Evolutionary conservation across 2,888 invertebrate species (phyloP), one percentile per base, ranked within the genome.

Genomic region (Ornithoptera priamus): DNA sequence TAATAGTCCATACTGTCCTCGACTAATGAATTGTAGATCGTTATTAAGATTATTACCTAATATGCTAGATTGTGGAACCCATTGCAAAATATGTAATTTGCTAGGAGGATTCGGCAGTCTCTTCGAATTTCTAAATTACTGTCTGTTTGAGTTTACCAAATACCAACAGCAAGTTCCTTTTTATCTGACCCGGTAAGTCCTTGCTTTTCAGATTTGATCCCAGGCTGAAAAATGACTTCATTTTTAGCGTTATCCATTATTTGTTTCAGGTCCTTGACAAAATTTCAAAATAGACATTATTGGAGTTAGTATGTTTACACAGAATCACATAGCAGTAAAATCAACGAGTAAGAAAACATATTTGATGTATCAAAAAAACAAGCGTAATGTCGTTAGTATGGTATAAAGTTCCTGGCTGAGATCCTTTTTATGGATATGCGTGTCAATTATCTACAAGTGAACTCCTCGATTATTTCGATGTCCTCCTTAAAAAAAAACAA

Each of bases 91-190:
- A 67, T 87, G 83, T 0, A 93, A 87, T 75, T 93, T 93, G 5
- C 78, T 75, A 0, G 90, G 90, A 7, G 76, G 17, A 24, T 83
- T 76, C 0, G 81, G 78, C 24, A 88, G 57, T 73, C 59, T 81
- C 81, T 72, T 87, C 87, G 72, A 85, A 86, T 74, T 88, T 90
- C 89, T 88, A 90, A 12, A 91, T 65, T 3, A 91, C 85, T 0
- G 81, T 83, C 71, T 90, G 86, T 62, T 86, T 86, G 53, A 92
- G 72, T 60, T 77, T 77, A 2, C 81, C 77, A 72, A 91, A 88
- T 18, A 83, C 80, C 50, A 79, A 75, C 0, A 89, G 53, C 10
- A 90, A 72, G 0, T 74, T 75, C n/a, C 72, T 72, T 66, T 80
- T 81, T 12, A 80, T 64, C 59, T 76, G 74, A 12, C 78, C 77